These are phyloP conservation scores for Hestina assimilis DNA, from an alignment of 1,140 invertebrate genomes.

Conservation along the genomic window DNA sequence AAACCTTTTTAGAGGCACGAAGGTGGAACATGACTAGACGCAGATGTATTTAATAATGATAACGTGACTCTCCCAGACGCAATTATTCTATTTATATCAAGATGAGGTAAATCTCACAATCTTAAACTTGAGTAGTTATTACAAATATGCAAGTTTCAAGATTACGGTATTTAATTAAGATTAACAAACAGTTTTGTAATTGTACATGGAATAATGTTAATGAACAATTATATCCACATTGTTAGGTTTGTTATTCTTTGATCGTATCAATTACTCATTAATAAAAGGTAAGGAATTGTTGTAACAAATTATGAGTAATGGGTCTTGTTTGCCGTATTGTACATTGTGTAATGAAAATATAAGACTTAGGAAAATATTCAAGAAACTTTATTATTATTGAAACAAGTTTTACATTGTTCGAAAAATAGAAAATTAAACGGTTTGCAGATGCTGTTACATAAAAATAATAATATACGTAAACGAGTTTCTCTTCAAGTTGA, in stretches of 20 bases:
- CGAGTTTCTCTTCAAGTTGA: background rate
- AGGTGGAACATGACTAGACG: conserved; percentile 8
- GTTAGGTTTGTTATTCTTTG: conserved; percentile 26
- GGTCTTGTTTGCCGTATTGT: background rate
- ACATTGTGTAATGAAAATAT: conserved; percentile 41
- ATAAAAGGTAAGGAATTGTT: conserved; percentile 28
- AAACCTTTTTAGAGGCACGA: conserved; percentile 39
- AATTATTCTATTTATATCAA: conserved; percentile 9
- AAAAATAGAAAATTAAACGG: background rate
- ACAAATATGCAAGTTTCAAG: background rate
- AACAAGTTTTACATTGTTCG: too few species aligned
- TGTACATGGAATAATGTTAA: conserved; percentile 4
- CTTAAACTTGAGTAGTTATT: background rate
- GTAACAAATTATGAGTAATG: conserved; percentile 37
- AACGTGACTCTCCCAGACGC: background rate
- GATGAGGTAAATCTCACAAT: conserved; percentile 15
- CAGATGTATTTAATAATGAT: conserved; percentile 2
- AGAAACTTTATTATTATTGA: too few species aligned
- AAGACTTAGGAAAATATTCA: conserved; percentile 35
- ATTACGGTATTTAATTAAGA: conserved; percentile 17
- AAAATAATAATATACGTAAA: background rate
- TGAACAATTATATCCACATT: conserved; percentile 22
- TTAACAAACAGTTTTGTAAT: conserved; percentile 10
- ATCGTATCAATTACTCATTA: conserved; percentile 31
- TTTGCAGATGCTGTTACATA: background rate